These are phyloP conservation scores for Drosophila demipolita DNA, from an alignment of 2,888 invertebrate species.

Conservation along the genomic window DNA sequence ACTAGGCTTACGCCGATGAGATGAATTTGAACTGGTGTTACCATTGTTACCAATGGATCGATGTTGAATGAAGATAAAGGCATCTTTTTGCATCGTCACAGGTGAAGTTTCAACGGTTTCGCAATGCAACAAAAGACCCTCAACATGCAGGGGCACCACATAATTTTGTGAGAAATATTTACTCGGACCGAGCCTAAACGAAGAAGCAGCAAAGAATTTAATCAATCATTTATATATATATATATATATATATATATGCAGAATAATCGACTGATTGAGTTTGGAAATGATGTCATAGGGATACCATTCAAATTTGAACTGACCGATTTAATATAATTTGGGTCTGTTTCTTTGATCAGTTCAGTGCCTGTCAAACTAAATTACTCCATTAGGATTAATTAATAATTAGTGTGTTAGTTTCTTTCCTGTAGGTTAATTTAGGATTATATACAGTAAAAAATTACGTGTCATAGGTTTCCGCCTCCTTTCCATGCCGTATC, in stretches of 20 bases:
- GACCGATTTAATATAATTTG: neutral
- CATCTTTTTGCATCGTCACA: slow-evolving; percentile 78
- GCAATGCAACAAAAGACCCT: slow-evolving; percentile 70
- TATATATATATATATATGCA: too few species aligned
- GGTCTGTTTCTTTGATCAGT: neutral
- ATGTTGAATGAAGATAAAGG: slow-evolving; percentile 86
- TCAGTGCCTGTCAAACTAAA: neutral
- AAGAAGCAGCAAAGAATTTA: neutral
- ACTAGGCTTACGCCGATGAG: slow-evolving; percentile 84
- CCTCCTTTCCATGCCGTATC: slow-evolving; percentile 50
- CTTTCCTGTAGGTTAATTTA: neutral
- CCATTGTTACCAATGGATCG: slow-evolving; percentile 44
- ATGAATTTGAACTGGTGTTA: neutral
- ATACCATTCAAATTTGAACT: neutral
- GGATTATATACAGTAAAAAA: neutral
- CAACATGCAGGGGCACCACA: slow-evolving; percentile 66
- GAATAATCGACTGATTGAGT: too few species aligned
- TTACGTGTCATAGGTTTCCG: slow-evolving; percentile 55
- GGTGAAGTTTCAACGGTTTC: slow-evolving; percentile 82
- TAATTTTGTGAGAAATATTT: slow-evolving; percentile 62
- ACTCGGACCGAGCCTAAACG: slow-evolving; percentile 56
- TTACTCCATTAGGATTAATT: neutral
- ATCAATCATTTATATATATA: too few species aligned
- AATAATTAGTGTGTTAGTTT: too few species aligned
- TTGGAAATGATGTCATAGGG: too few species aligned